A percentile compares a stretch with the other conserved stretches of the same genome.
phyloP scores from a whole-genome alignment of 2,888 invertebrate genomes.

The Caenorhabditis plicata region DNA sequence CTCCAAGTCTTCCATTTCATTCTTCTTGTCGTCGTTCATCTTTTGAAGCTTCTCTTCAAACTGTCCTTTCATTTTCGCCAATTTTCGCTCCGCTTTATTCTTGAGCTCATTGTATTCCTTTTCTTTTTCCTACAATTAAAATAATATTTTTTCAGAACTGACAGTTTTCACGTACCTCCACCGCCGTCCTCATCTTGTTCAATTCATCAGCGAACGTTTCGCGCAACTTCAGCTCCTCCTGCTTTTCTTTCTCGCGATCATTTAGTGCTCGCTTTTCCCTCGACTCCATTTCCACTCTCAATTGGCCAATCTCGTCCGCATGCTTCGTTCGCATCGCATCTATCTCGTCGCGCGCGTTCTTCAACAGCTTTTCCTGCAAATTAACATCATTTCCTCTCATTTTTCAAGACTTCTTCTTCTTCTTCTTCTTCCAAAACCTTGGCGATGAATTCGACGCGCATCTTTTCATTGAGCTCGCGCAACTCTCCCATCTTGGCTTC shows the following conservation, averaged over 20 bases:
- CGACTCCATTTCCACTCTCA: conserved; percentile 11
- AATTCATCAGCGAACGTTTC: conserved; percentile 27
- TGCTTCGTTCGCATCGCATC: conserved; percentile 4
- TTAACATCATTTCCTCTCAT: background rate
- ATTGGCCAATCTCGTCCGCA: too few species aligned
- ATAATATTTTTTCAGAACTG: background rate
- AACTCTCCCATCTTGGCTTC: conserved; percentile 34
- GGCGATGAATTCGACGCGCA: conserved; percentile 45
- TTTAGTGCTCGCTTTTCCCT: conserved; percentile 21
- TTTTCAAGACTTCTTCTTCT: background rate
- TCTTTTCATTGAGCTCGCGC: conserved; percentile 40
- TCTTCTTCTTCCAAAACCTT: conserved; percentile 22
- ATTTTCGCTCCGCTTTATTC: conserved; percentile 29
- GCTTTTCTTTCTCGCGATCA: conserved; percentile 24
- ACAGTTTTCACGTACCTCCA: conserved; percentile 2
- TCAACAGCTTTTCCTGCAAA: conserved; percentile 38
- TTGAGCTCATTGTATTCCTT: conserved; percentile 17
- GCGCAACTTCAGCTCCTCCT: conserved; percentile 24
- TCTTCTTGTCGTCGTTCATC: conserved; percentile 9
- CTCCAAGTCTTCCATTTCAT: conserved; percentile 1
- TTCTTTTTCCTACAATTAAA: conserved; percentile 22
- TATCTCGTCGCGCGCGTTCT: conserved; percentile 29
- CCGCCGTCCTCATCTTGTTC: conserved; percentile 9
- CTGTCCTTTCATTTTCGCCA: conserved; percentile 26
- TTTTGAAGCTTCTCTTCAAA: background rate